Percentiles rank a stretch among this genome's conserved stretches.
These are phyloP conservation scores for Leptothorax acervorum DNA, from an alignment of 2,888 invertebrate species.

Conservation along the genomic window DNA sequence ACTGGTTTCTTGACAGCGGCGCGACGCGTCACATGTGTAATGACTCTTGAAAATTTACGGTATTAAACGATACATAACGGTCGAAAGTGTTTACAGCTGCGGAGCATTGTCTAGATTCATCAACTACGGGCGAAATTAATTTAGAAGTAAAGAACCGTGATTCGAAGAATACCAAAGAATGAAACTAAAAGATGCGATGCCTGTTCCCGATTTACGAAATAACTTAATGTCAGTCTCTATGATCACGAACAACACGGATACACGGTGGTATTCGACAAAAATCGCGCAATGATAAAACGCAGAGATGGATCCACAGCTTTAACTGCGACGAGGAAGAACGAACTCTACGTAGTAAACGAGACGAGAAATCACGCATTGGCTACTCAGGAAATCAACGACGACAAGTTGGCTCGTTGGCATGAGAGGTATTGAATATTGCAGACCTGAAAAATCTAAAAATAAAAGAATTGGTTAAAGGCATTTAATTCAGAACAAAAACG, in stretches of 20 bases:
- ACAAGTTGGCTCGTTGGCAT: constrained; percentile 63
- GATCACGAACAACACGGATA: constrained; percentile 71
- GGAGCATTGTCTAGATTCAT: constrained; percentile 29
- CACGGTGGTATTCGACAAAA: constrained; percentile 61
- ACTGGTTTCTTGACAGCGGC: constrained; percentile 50
- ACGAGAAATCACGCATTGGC: neutral
- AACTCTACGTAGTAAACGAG: neutral
- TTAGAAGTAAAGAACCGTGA: constrained; percentile 14
- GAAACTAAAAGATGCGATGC: constrained; percentile 68
- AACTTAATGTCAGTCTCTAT: constrained; percentile 72
- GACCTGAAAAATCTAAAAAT: constrained; percentile 60
- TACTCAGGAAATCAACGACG: neutral
- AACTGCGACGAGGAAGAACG: neutral
- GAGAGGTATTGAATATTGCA: constrained; percentile 63
- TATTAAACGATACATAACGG: neutral
- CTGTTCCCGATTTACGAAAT: constrained; percentile 69
- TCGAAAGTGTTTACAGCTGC: constrained; percentile 38
- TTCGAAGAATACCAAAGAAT: constrained; percentile 22
- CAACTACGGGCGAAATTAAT: constrained; percentile 16
- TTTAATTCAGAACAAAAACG: constrained; percentile 42
- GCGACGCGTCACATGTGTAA: constrained; percentile 48
- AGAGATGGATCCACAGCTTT: constrained; percentile 53
- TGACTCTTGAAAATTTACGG: neutral
- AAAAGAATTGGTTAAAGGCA: constrained; percentile 61
- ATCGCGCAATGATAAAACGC: constrained; percentile 65